phyloP scores from a whole-genome alignment of 2,888 invertebrate species.

The Gerosis bhagava region DNA sequence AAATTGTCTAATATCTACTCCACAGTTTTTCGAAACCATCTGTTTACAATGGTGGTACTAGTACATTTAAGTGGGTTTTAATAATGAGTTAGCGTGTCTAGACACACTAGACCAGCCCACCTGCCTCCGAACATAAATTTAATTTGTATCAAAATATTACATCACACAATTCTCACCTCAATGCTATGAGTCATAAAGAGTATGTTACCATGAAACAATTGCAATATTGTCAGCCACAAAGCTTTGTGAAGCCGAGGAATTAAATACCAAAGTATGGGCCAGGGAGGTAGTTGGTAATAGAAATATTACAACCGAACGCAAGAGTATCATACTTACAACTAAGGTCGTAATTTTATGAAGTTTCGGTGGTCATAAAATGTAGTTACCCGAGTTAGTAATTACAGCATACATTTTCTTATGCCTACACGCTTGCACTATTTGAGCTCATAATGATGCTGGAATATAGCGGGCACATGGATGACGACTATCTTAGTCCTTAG shows the following conservation, averaged over 20 bases:
- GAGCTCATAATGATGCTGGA: too few species aligned
- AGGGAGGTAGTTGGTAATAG: too few species aligned
- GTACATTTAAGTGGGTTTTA: conserved; percentile 56
- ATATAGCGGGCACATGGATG: too few species aligned
- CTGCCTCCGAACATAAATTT: conserved; percentile 16
- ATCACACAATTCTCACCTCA: conserved; percentile 1
- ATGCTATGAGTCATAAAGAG: background rate
- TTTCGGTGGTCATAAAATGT: too few species aligned
- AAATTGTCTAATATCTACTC: too few species aligned
- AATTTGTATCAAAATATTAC: conserved; percentile 11
- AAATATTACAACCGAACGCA: too few species aligned
- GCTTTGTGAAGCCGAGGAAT: background rate
- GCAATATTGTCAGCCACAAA: conserved; percentile 1
- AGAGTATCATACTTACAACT: too few species aligned
- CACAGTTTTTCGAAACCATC: background rate
- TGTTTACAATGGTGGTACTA: conserved; percentile 14
- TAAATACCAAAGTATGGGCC: conserved; percentile 10
- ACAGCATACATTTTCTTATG: too few species aligned
- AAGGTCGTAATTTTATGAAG: too few species aligned
- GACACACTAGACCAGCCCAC: conserved; percentile 40
- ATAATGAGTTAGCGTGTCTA: conserved; percentile 73
- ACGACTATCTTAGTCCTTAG: too few species aligned
- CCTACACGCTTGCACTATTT: too few species aligned
- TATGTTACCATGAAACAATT: conserved; percentile 2
- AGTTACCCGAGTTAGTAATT: too few species aligned